Evolutionary conservation across 2,113 vertebrate genomes (phyloP), one percentile per base, ranked within the genome.

Genomic region (Stercorarius parasiticus): DNA sequence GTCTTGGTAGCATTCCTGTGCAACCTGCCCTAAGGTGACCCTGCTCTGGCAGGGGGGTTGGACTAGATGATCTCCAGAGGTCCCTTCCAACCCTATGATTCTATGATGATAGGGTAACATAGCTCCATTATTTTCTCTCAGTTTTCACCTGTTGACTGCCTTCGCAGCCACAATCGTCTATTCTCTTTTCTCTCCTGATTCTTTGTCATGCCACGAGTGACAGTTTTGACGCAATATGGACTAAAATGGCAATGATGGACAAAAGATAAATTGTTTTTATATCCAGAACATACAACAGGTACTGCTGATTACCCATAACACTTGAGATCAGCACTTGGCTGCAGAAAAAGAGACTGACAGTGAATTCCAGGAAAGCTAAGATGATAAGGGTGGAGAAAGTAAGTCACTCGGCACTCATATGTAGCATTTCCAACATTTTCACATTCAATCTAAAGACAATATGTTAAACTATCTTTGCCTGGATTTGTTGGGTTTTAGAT

Each of bases 201-300:
- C 58, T 90, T 82, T 92, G 30, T 64, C 15, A 49, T 0, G 1
- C 9, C 17, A 26, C 0, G 0, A 95, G 27, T 26, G 52, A 52
- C 18, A 47, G 36, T 77, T 93, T 81, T 84, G 59, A 61, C 0
- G 1, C 36, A 66, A 36, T 58, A 15, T 56, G 22, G 42, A 56
- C 34, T 86, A 42, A 90, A 85, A 88, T 73, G 80, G n/a, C 38
- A 84, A 13, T 18, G 15, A 55, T 67, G 49, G 66, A 53, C 21
- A 59, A 79, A 89, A 82, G 23, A 23, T n/a, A 40, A 42, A 5
- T 82, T 88, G 14, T 22, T 90, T 92, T 80, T 53, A 20, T 69
- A 66, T 36, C 53, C 15, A 65, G 38, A 91, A 45, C 26, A 95
- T 85, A 50, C 34, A 76, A 27, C 53, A 85, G 30, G 9, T 29